Evolutionary conservation across 2,888 invertebrate species (phyloP).

Genomic region (Sarcophaga variegata): DNA sequence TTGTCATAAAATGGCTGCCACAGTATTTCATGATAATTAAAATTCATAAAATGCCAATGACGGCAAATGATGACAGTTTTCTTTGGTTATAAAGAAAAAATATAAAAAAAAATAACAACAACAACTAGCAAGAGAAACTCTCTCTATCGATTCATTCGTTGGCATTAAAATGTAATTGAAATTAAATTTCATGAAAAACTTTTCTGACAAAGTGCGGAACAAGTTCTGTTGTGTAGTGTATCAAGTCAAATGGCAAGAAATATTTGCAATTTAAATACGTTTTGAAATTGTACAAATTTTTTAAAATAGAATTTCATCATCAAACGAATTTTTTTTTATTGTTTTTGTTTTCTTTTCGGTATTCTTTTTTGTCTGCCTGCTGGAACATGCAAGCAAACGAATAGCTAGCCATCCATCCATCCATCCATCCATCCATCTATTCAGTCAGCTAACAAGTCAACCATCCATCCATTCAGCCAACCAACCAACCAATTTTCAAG

Average conservation of each 20-base stretch:
- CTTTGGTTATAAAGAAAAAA: background rate
- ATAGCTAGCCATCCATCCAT: background rate
- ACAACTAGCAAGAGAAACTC: slow-evolving; percentile 23
- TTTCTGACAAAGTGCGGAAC: slow-evolving; percentile 3
- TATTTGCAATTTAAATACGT: slow-evolving; percentile 15
- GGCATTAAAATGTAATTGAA: slow-evolving; percentile 3
- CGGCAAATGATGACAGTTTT: slow-evolving; percentile 35
- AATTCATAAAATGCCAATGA: slow-evolving; percentile 42
- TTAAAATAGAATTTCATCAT: slow-evolving; percentile 39
- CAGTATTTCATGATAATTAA: slow-evolving; percentile 40
- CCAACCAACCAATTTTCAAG: slow-evolving; percentile 37
- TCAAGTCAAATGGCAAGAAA: background rate
- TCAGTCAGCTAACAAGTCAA: background rate
- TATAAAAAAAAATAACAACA: too few relatives aligned
- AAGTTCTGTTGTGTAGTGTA: slow-evolving; percentile 22
- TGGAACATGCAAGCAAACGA: background rate
- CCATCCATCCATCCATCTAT: background rate
- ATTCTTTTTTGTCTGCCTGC: background rate
- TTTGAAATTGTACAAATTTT: slow-evolving; percentile 48
- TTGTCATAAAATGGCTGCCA: background rate
- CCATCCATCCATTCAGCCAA: slow-evolving; percentile 15
- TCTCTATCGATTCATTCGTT: slow-evolving; percentile 4
- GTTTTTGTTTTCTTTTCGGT: background rate
- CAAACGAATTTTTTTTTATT: background rate
- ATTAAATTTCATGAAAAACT: background rate